Conservation (phyloP, 1,140 invertebrate genomes). For the Trialeurodes vaporariorum region DNA sequence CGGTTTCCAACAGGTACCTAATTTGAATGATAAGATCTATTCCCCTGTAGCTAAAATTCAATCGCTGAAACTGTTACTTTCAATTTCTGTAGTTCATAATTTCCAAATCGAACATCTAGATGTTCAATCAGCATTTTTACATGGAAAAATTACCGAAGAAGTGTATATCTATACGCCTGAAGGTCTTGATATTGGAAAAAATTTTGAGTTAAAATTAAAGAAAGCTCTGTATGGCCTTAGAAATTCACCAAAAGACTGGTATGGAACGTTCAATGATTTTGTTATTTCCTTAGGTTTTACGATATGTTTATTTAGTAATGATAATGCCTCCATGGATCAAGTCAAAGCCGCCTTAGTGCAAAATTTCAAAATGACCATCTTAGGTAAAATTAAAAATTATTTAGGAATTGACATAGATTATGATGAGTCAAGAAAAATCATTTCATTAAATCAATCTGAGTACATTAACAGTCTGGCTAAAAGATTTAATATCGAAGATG, state of each 20-base stretch:
- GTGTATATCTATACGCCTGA: slow-evolving; percentile 28
- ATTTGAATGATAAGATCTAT: slow-evolving; percentile 32
- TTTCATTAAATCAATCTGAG: background rate
- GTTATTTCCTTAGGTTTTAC: slow-evolving; percentile 12
- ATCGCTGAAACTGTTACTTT: slow-evolving; percentile 24
- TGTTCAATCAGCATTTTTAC: slow-evolving; percentile 26
- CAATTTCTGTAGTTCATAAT: slow-evolving; percentile 14
- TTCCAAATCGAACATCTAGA: slow-evolving; percentile 20
- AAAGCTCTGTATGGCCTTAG: slow-evolving; percentile 23
- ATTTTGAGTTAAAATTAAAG: slow-evolving; percentile 15
- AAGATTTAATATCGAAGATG: slow-evolving; percentile 20
- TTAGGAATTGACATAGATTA: slow-evolving; percentile 9
- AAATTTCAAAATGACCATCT: slow-evolving; percentile 3
- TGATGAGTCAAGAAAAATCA: slow-evolving; percentile 5
- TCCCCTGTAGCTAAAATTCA: slow-evolving; percentile 27
- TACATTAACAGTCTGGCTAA: slow-evolving; percentile 6
- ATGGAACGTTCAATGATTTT: slow-evolving; percentile 15
- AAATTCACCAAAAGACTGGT: slow-evolving; percentile 26
- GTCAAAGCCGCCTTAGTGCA: too few species aligned
- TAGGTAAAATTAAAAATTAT: slow-evolving; percentile 7
- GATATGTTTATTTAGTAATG: too few species aligned
- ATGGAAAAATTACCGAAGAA: slow-evolving; percentile 23
- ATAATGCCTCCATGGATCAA: too few species aligned
- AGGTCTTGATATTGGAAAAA: slow-evolving; percentile 5
- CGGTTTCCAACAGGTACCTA: slow-evolving; percentile 30